Conservation (phyloP, 2,797 vertebrate genomes). For the Dicrostonyx torquatus region DNA sequence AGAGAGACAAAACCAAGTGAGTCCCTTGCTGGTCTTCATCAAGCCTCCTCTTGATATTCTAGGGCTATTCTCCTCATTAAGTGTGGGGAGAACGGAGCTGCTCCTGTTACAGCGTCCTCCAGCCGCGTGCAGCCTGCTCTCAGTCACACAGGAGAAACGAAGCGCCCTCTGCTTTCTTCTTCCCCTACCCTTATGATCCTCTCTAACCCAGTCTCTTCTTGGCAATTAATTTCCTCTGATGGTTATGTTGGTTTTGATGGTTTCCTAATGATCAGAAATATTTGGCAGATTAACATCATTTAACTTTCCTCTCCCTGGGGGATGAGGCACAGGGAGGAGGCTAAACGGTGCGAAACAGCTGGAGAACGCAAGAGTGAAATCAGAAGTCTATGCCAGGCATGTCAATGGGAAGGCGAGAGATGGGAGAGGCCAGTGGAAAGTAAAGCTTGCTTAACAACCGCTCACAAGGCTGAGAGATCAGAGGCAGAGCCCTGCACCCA, state of each 20-base stretch:
- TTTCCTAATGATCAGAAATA: constrained; percentile 85
- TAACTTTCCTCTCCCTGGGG: constrained; percentile 80
- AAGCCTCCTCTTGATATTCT: not conserved
- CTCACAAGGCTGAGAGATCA: constrained; percentile 77
- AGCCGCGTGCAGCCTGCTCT: not conserved
- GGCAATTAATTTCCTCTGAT: constrained; percentile 81
- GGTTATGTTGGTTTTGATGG: constrained; percentile 81
- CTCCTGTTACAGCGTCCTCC: fast-evolving
- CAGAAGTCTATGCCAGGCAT: constrained; percentile 61
- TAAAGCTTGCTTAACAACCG: constrained; percentile 73
- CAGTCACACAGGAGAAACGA: constrained; percentile 44
- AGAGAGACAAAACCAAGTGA: constrained; percentile 14
- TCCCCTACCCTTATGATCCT: constrained; percentile 31
- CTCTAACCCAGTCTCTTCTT: constrained; percentile 77
- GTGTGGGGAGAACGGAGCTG: not conserved
- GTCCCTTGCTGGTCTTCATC: not conserved
- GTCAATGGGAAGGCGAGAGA: constrained; percentile 29
- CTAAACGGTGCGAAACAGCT: constrained; percentile 57
- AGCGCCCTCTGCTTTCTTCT: not conserved
- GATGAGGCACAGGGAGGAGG: not conserved
- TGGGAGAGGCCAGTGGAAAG: constrained; percentile 57
- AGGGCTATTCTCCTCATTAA: constrained; percentile 7
- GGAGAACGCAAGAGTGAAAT: constrained; percentile 61
- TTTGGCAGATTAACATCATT: constrained; percentile 86
- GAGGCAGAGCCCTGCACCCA: constrained; percentile 48